These are phyloP conservation scores for Lithophane ornitopus DNA, from an alignment of 2,888 invertebrate genomes.

Conservation along the genomic window DNA sequence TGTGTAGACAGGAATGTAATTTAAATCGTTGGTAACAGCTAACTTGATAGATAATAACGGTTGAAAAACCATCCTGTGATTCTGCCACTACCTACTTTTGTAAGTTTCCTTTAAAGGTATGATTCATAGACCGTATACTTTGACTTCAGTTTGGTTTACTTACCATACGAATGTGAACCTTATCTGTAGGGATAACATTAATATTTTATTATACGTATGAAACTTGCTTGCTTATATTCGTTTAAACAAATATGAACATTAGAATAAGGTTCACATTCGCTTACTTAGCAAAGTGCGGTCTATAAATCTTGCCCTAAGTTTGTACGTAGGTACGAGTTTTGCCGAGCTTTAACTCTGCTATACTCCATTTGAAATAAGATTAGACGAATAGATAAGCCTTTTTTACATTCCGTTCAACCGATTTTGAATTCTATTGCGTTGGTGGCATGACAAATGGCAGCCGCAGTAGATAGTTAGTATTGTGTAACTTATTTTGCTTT, in stretches of 20 bases:
- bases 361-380: no score
- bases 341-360: neutral
- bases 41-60: constrained; percentile 10
- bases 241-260: neutral
- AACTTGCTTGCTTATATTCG: neutral
- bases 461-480: no score
- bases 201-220: neutral
- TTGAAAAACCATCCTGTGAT: neutral
- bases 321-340: neutral
- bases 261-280: neutral
- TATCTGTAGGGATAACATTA: neutral
- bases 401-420: no score
- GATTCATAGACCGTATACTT: neutral
- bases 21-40: constrained; percentile 17
- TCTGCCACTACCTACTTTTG: constrained; percentile 1
- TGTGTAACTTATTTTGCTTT: no score
- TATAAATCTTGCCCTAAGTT: neutral
- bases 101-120: neutral
- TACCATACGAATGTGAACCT: neutral
- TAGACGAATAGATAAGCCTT: no score
- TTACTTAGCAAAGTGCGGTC: neutral
- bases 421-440: no score
- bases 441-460: no score
- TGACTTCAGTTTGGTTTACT: neutral
- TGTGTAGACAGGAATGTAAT: constrained; percentile 41